A percentile compares a stretch with the other conserved stretches of the same genome.
Conservation (phyloP, 2,113 vertebrate species). For the Myotis lucifugus region DNA sequence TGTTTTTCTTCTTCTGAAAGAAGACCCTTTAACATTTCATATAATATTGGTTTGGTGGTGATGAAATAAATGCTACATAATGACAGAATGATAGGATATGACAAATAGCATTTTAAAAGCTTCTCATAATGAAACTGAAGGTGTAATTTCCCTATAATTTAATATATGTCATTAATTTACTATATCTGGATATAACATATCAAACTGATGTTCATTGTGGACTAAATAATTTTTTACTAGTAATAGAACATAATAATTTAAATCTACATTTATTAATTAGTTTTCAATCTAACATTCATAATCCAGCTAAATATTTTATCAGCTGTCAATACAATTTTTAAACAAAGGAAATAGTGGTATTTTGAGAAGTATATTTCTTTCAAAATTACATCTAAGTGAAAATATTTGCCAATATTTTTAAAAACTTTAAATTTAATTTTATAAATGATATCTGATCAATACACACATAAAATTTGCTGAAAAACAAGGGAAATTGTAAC, state of each 20-base stretch:
- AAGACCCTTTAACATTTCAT: too few species aligned
- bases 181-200: constrained; percentile 58
- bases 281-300: constrained; percentile 40
- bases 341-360: neutral
- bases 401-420: neutral
- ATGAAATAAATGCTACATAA: constrained; percentile 1
- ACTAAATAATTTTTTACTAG: constrained; percentile 61
- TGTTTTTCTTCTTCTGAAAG: too few species aligned
- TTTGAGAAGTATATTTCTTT: neutral
- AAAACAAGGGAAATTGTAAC: neutral
- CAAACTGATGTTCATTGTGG: constrained; percentile 59
- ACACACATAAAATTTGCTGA: neutral
- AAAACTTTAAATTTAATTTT: neutral
- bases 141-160: constrained; percentile 60
- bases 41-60: too few species aligned
- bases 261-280: neutral
- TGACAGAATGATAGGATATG: constrained; percentile 51
- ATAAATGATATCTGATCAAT: neutral
- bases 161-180: constrained; percentile 59
- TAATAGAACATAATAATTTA: constrained; percentile 60
- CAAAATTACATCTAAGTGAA: constrained; percentile 12
- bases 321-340: neutral
- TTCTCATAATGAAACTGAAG: constrained; percentile 24
- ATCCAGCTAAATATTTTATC: constrained; percentile 23
- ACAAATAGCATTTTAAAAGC: constrained; percentile 59